Evolutionary conservation across 2,113 vertebrate genomes (phyloP), one percentile per base, ranked within the genome.

Genomic region (Gyps fulvus): DNA sequence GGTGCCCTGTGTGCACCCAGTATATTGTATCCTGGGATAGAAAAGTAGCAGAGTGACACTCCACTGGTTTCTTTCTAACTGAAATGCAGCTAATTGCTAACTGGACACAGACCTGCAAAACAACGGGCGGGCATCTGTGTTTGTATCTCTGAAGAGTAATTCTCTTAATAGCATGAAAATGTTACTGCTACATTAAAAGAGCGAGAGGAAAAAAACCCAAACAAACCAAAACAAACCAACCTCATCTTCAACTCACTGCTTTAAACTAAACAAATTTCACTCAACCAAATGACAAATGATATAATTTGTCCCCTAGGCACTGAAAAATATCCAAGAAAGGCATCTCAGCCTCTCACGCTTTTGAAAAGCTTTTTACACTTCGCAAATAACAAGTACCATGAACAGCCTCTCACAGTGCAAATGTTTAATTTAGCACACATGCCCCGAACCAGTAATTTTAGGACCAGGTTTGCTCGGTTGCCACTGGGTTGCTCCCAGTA

Each of bases 341-440:
- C 73, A 97, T 85, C 52, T 85, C 73, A 45, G 52, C n/a, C 55
- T 92, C 83, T 87, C 63, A 40, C 22, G 31, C 52, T 82, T 73
- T 42, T 65, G n/a, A 87, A 96, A 91, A 76, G 73, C 80, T 55
- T 86, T 81, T 78, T 25, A 78, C 36, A 5, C 72, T 67, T 89
- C 0, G 6, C 76, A 87, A 93, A 92, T 84, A 96, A 89, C 0
- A 1, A 83, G 54, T 23, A 45, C 26, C 62, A 59, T 1, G 8
- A 77, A 55, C 50, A 52, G 61, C 21, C 17, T 87, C 72, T 87
- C 70, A 43, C 83, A 89, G 70, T 58, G 84, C 83, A 82, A 96
- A 97, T 91, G 81, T 97, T 96, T 94, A 76, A 85, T 89, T 94
- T 91, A 61, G 81, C 66, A 55, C 70, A 49, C 27, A 89, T 62